phyloP scores from a whole-genome alignment of 2,888 invertebrate species.

The Pyrgus malvae region DNA sequence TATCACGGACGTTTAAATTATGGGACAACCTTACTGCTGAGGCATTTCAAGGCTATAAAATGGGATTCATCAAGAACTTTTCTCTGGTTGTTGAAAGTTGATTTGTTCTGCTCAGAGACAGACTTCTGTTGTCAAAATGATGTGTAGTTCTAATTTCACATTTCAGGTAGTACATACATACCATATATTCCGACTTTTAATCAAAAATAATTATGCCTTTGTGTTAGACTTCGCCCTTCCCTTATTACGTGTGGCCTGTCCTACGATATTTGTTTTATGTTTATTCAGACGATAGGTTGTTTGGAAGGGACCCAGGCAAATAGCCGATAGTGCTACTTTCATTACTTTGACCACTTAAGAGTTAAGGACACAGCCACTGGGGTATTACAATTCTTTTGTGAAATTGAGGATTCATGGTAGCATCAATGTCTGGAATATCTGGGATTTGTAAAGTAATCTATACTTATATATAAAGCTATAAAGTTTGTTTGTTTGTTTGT shows the following conservation, averaged over 20 bases:
- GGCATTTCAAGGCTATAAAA: too few species aligned
- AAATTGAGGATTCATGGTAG: neutral
- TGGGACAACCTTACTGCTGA: too few species aligned
- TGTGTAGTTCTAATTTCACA: neutral
- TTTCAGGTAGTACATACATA: neutral
- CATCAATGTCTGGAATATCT: neutral
- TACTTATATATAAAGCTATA: too few species aligned
- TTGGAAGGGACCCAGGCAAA: constrained; percentile 15
- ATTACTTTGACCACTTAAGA: neutral
- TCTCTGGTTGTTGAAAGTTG: too few species aligned
- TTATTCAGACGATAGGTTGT: constrained; percentile 16
- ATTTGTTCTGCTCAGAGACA: too few species aligned
- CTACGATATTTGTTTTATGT: constrained; percentile 21
- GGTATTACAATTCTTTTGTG: constrained; percentile 9
- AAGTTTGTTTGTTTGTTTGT: too few species aligned
- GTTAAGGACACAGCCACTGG: constrained; percentile 1
- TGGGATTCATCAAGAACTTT: too few species aligned
- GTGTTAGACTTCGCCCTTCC: constrained; percentile 14
- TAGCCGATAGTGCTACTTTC: neutral
- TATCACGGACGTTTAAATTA: too few species aligned
- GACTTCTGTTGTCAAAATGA: too few species aligned
- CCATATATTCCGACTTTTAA: neutral
- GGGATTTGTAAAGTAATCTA: too few species aligned
- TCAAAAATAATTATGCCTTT: constrained; percentile 20
- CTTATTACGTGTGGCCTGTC: constrained; percentile 10